Evolutionary conservation across 2,113 vertebrate genomes (phyloP).

Genomic region (Telmatochromis sp.): DNA sequence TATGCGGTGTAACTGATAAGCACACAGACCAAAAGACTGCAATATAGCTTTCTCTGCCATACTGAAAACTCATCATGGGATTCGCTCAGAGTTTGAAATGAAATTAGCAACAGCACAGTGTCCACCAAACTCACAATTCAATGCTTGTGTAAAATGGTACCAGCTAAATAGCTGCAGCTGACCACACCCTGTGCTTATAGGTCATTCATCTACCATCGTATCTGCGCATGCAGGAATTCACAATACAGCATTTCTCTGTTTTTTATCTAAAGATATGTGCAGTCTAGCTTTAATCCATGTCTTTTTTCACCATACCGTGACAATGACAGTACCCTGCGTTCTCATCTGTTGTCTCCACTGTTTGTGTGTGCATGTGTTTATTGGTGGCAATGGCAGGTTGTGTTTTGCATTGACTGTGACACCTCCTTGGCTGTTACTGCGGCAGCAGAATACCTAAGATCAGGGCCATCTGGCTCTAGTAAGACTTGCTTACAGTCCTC

Average conservation of each 20-base stretch:
- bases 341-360: neutral
- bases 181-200: neutral
- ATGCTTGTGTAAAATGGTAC: neutral
- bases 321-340: neutral
- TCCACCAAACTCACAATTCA: neutral
- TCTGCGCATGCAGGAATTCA: neutral
- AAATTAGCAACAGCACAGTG: neutral
- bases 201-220: neutral
- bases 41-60: neutral
- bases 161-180: neutral
- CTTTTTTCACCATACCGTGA: neutral
- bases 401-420: slow-evolving; percentile 28
- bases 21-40: neutral
- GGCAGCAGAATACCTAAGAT: slow-evolving; percentile 55
- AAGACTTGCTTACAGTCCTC: slow-evolving; percentile 45
- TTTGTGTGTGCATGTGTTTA: neutral
- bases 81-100: neutral
- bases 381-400: slow-evolving; percentile 4
- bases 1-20: neutral
- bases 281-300: neutral
- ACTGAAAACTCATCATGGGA: neutral
- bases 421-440: slow-evolving; percentile 45
- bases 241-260: neutral
- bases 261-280: neutral
- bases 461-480: slow-evolving; percentile 53